Conservation (phyloP, 2,113 vertebrate genomes). For the Chloebia gouldiae region DNA sequence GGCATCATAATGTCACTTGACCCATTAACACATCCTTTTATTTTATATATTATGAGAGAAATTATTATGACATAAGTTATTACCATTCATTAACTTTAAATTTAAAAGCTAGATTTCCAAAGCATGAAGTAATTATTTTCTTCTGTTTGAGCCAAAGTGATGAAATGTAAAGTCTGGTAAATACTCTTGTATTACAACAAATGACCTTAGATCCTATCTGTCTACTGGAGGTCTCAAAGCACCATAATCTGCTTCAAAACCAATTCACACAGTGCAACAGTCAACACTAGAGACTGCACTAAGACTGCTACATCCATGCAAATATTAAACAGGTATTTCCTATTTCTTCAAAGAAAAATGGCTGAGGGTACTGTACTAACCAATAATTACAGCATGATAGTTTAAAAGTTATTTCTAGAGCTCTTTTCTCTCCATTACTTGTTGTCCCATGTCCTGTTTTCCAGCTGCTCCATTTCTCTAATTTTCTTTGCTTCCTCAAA, state of each 20-base stretch:
- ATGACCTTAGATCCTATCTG: neutral
- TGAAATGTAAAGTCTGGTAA: neutral
- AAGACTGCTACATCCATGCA: neutral
- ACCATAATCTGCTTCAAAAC: neutral
- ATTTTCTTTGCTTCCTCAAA: neutral
- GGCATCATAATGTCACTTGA: neutral
- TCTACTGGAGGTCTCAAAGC: neutral
- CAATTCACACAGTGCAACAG: neutral
- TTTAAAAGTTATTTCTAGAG: neutral
- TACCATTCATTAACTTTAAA: neutral
- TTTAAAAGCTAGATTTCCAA: neutral
- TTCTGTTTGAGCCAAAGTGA: neutral
- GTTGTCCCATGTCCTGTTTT: neutral
- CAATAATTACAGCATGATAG: neutral
- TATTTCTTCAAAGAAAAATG: neutral
- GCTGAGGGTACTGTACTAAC: neutral
- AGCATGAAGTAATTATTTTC: neutral
- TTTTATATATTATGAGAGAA: neutral
- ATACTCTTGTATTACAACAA: neutral
- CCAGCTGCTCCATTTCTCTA: neutral
- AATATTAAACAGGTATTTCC: neutral
- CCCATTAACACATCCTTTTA: neutral
- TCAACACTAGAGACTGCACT: neutral
- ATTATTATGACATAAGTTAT: neutral
- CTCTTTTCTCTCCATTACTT: neutral